Conservation (phyloP, 1,140 invertebrate species). For the Aricia agestis region DNA sequence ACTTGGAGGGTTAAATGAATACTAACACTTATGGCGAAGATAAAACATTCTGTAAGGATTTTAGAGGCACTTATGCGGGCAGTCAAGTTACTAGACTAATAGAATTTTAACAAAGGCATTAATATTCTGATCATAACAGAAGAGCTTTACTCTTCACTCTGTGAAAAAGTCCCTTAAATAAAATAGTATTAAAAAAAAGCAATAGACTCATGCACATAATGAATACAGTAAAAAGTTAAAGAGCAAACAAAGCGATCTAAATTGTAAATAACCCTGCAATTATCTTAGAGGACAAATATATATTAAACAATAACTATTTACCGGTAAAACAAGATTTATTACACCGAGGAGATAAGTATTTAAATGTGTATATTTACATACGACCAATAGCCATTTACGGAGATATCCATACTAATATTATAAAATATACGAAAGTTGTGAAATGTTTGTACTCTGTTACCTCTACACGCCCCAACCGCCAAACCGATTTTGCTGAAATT, state of each 20-base stretch:
- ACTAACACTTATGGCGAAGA: neutral
- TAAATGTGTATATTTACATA: conserved; percentile 9
- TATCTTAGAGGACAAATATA: neutral
- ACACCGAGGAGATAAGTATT: neutral
- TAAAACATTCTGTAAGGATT: no score
- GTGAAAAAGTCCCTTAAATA: no score
- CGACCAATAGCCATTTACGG: neutral
- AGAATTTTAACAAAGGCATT: neutral
- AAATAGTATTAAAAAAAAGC: no score
- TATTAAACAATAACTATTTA: neutral
- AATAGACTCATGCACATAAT: no score
- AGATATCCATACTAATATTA: neutral
- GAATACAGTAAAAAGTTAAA: no score
- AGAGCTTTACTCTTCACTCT: no score
- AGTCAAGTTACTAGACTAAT: neutral
- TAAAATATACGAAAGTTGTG: neutral
- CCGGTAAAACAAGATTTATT: neutral
- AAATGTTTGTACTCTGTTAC: no score
- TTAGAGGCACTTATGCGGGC: no score
- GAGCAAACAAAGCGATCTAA: neutral
- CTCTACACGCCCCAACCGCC: no score
- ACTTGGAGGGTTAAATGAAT: conserved; percentile 1
- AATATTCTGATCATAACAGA: no score
- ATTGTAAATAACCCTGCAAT: neutral
- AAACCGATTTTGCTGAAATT: no score